Evolutionary conservation across 2,888 invertebrate species (phyloP).

Genomic region (Cantharis rustica): DNA sequence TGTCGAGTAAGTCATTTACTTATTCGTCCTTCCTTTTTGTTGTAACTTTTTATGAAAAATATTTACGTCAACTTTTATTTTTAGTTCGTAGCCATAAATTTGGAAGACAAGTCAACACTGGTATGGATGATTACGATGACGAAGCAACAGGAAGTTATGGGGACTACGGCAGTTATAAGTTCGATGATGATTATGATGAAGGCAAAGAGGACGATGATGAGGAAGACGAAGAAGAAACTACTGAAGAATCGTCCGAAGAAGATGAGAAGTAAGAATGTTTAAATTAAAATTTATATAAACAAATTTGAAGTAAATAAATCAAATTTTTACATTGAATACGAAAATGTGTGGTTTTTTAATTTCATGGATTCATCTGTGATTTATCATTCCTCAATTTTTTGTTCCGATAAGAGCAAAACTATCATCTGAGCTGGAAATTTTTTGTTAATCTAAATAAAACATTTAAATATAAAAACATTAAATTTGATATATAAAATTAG

Average conservation of each 20-base stretch:
- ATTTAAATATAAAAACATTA: no score
- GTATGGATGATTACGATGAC: conserved; percentile 66
- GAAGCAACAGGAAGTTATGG: conserved; percentile 59
- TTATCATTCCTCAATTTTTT: background rate
- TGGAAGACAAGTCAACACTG: conserved; percentile 78
- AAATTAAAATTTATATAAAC: conserved; percentile 9
- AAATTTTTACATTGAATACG: background rate
- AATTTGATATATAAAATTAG: no score
- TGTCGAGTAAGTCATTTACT: conserved; percentile 79
- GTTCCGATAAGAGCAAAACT: background rate
- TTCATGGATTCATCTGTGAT: background rate
- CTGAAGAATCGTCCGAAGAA: conserved; percentile 53
- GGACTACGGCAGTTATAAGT: conserved; percentile 50
- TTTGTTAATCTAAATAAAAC: no score
- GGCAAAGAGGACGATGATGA: conserved; percentile 57
- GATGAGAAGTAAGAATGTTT: conserved; percentile 37
- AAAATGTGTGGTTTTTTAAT: background rate
- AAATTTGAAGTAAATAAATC: conserved; percentile 3
- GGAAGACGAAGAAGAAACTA: conserved; percentile 41
- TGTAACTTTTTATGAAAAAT: background rate
- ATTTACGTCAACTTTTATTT: conserved; percentile 32
- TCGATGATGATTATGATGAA: conserved; percentile 60
- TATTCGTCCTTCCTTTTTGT: no score
- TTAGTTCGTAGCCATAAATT: conserved; percentile 85
- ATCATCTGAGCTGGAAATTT: no score